Evolutionary conservation across 2,113 vertebrate genomes (phyloP).

Genomic region (Oryzias javanicus): DNA sequence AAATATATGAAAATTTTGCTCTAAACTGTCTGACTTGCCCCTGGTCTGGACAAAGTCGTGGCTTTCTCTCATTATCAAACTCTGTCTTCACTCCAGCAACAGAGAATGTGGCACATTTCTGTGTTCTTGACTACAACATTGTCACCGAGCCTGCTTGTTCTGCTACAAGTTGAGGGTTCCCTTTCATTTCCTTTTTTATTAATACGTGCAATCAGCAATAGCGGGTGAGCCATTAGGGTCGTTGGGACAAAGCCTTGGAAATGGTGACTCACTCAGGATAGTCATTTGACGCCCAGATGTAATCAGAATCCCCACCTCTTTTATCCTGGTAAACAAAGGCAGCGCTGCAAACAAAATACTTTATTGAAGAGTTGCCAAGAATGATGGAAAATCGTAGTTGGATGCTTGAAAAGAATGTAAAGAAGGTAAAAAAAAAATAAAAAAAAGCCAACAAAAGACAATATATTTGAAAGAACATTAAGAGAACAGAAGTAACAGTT

Average conservation of each 20-base stretch:
- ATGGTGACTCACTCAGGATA: slow-evolving; percentile 45
- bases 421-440: too few relatives aligned
- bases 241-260: slow-evolving; percentile 34
- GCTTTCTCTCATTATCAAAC: slow-evolving; percentile 65
- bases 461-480: slow-evolving; percentile 29
- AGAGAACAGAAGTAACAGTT: slow-evolving; percentile 29
- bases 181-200: slow-evolving; percentile 30
- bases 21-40: slow-evolving; percentile 29
- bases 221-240: slow-evolving; percentile 18
- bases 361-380: slow-evolving; percentile 47
- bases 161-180: slow-evolving; percentile 7
- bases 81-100: slow-evolving; percentile 27
- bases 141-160: slow-evolving; percentile 40
- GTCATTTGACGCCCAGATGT: slow-evolving; percentile 41
- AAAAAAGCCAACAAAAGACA: slow-evolving; percentile 31
- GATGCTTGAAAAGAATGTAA: neutral
- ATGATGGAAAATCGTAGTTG: slow-evolving; percentile 37
- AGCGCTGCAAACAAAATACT: slow-evolving; percentile 42
- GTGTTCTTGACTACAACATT: slow-evolving; percentile 27
- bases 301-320: slow-evolving; percentile 54
- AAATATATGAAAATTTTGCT: too few relatives aligned
- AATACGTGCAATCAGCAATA: slow-evolving; percentile 19
- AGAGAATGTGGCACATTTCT: slow-evolving; percentile 30
- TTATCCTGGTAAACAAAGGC: slow-evolving; percentile 46
- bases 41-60: slow-evolving; percentile 55